A percentile compares a stretch with the other conserved stretches of the same genome.
These are phyloP conservation scores for Sturmia bella DNA, from an alignment of 2,888 invertebrate genomes.

Conservation along the genomic window DNA sequence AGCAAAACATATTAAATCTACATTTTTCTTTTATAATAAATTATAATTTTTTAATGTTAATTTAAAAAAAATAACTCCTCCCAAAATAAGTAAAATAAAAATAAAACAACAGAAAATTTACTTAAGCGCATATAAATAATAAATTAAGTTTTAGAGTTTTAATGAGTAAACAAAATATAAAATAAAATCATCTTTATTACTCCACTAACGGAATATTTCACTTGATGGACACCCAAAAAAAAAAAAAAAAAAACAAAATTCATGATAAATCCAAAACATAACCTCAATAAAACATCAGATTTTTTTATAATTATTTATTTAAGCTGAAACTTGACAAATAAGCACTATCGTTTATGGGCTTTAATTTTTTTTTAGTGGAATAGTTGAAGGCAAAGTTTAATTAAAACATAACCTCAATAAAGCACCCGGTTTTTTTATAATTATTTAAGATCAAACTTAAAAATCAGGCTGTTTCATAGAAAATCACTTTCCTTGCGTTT, in stretches of 20 bases:
- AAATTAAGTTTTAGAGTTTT: slow-evolving; percentile 66
- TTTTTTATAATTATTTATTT: too few relatives aligned
- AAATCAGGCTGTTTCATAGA: too few relatives aligned
- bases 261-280: not conserved
- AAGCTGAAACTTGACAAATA: too few relatives aligned
- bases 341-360: too few relatives aligned
- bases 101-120: slow-evolving; percentile 57
- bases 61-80: slow-evolving; percentile 42
- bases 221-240: not conserved
- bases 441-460: too few relatives aligned
- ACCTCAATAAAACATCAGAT: too few relatives aligned
- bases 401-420: too few relatives aligned
- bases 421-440: too few relatives aligned
- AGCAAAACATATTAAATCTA: slow-evolving; percentile 22
- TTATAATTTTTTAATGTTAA: slow-evolving; percentile 54
- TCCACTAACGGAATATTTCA: slow-evolving; percentile 40
- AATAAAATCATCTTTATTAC: slow-evolving; percentile 57
- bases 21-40: slow-evolving; percentile 42
- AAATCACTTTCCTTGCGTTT: too few relatives aligned
- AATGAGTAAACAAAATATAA: slow-evolving; percentile 48
- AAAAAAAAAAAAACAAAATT: not conserved
- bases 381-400: too few relatives aligned
- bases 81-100: slow-evolving; percentile 68
- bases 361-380: too few relatives aligned
- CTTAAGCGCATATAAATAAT: slow-evolving; percentile 66